Conservation (phyloP, 2,113 vertebrate species). For the Gymnocephalus cernua region DNA sequence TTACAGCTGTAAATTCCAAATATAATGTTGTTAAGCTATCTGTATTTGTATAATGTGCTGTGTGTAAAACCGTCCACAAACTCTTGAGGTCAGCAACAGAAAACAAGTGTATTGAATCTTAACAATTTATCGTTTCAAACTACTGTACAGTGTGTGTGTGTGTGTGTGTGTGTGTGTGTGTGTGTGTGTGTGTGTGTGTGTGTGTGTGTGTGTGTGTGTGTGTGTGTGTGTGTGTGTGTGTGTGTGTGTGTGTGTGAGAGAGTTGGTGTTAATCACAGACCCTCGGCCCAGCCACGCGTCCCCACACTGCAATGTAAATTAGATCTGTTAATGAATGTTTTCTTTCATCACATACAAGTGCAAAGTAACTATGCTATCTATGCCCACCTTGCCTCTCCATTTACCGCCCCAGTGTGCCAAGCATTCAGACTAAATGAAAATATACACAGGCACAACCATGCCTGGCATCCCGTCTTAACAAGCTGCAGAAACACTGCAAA, state of each 20-base stretch:
- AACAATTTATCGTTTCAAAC: constrained; percentile 19
- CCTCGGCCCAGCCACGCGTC: neutral
- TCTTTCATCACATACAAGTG: constrained; percentile 87
- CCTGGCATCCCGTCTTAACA: constrained; percentile 94
- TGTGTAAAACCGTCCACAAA: neutral
- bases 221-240: neutral
- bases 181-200: neutral
- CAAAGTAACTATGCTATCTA: constrained; percentile 86
- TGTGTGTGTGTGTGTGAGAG: constrained; percentile 11
- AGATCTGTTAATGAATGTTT: constrained; percentile 90
- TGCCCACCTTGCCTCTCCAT: constrained; percentile 92
- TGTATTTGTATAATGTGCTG: neutral
- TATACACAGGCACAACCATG: constrained; percentile 90
- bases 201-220: constrained; percentile 9
- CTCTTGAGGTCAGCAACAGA: constrained; percentile 1
- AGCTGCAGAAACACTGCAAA: constrained; percentile 92
- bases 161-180: constrained; percentile 16
- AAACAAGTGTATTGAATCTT: neutral
- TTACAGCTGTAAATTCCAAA: constrained; percentile 20
- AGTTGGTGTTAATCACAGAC: constrained; percentile 39
- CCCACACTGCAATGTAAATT: constrained; percentile 79
- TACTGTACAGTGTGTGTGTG: neutral
- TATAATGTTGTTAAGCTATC: constrained; percentile 1
- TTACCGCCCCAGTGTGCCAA: constrained; percentile 91
- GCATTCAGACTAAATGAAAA: constrained; percentile 97